Base-by-base conservation (phyloP, 2,797 vertebrate species). In the Urosaurus nigricauda region DNA sequence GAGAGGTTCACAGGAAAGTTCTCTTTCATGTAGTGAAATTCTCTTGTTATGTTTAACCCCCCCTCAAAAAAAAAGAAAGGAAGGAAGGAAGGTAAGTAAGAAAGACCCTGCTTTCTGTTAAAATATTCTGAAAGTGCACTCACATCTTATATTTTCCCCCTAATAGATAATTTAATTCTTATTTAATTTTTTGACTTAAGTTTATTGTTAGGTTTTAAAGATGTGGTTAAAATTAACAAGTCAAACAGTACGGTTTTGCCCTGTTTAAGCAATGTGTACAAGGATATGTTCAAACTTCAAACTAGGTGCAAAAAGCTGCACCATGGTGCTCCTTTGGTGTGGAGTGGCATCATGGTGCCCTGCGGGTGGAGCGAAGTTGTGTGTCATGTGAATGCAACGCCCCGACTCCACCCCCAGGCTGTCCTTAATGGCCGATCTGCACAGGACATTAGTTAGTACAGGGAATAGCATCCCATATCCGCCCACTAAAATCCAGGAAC, bases 1-100 rank as follows among this genome's bases (percentile, higher is more conserved):
- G 81, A 91, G 84, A 71, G 91, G 73, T 94, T 93, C 93, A 93
- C 86, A 93, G 86, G n/a, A 3, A 80, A 93, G 91, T 91, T 91
- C 88, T 93, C 65, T 88, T 94, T 94, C 70, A 86, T 0, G 0
- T n/a, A 87, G 89, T 5, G 47, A 88, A 90, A 93, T 90, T 92
- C 90, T 89, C 84, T 51, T 32, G 40, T 65, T 86, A 19, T 43
- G 51, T 53, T 24, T 60, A n/a, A n/a, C n/a, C n/a, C n/a, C n/a
- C n/a, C 40, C 60, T 80, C 29, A 19, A 8, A 16, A 29, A 32
- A 56, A 51, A 74, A 47, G 6, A 6, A 47, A 51, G 47, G 47
- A 51, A 51, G 8, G 65, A 93, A 68, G 89, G 43, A 5, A n/a
- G 86, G 56, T 12, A 63, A 1, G 60, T 24, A 63, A 63, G 47